Conservation (phyloP, 1,140 invertebrate genomes). For the Leptinotarsa lineolata region DNA sequence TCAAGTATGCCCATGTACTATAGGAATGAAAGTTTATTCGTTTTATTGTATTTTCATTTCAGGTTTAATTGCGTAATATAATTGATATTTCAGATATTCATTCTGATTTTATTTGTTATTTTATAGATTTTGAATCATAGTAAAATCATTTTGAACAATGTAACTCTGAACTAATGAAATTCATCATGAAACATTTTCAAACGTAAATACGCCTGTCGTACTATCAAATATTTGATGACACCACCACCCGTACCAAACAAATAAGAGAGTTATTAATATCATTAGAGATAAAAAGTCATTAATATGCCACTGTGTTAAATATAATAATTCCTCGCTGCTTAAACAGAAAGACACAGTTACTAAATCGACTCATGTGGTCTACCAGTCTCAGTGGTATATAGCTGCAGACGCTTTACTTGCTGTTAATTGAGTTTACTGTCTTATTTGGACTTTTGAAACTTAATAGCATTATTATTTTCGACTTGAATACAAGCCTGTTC, state of each 20-base stretch:
- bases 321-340: neutral
- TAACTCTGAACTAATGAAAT: too few species aligned
- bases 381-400: neutral
- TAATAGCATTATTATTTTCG: neutral
- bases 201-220: too few species aligned
- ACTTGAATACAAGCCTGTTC: slow-evolving; percentile 2
- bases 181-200: too few species aligned
- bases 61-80: too few species aligned
- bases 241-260: neutral
- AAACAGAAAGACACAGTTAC: slow-evolving; percentile 1
- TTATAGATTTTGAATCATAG: too few species aligned
- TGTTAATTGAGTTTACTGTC: slow-evolving; percentile 6
- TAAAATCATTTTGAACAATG: too few species aligned
- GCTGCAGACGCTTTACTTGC: neutral
- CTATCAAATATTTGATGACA: neutral
- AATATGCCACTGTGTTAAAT: slow-evolving; percentile 6
- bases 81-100: too few species aligned
- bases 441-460: slow-evolving; percentile 6
- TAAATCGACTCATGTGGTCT: slow-evolving; percentile 2
- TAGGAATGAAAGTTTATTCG: too few species aligned
- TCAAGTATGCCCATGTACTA: too few species aligned
- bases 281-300: slow-evolving; percentile 3
- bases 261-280: neutral
- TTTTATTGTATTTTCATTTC: too few species aligned
- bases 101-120: too few species aligned